Percentiles rank a stretch among this genome's conserved stretches.
phyloP scores from a whole-genome alignment of 2,888 invertebrate species.

The Anthophora plumipes region DNA sequence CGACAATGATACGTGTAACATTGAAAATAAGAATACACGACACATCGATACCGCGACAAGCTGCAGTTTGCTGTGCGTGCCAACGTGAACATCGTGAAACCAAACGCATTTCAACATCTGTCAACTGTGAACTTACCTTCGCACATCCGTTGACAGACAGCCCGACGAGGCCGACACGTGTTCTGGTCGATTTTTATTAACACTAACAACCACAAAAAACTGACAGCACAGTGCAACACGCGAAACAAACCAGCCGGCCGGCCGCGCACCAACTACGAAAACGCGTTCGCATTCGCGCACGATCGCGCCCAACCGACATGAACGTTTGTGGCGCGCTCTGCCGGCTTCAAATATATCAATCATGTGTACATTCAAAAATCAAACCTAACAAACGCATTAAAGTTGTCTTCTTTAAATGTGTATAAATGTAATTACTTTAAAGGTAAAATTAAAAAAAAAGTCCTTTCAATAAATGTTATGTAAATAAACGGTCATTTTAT shows the following conservation, averaged over 20 bases:
- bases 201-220: slow-evolving; percentile 47
- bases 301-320: slow-evolving; percentile 43
- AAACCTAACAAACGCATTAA: not conserved
- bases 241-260: slow-evolving; percentile 68
- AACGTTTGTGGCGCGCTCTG: slow-evolving; percentile 22
- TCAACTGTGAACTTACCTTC: slow-evolving; percentile 23
- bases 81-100: slow-evolving; percentile 2
- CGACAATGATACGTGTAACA: not conserved
- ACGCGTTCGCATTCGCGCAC: slow-evolving; percentile 61
- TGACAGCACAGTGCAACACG: slow-evolving; percentile 42
- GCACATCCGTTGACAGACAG: slow-evolving; percentile 39
- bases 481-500: slow-evolving; percentile 12
- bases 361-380: not conserved
- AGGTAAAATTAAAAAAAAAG: not conserved
- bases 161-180: slow-evolving; percentile 38
- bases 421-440: not conserved
- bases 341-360: not conserved
- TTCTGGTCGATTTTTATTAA: slow-evolving; percentile 28
- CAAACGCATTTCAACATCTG: not conserved
- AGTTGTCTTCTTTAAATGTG: too few species aligned
- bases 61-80: slow-evolving; percentile 12
- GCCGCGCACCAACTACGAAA: slow-evolving; percentile 69
- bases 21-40: slow-evolving; percentile 35
- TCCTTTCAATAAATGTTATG: not conserved
- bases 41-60: slow-evolving; percentile 32